Evolutionary conservation across 2,113 vertebrate species (phyloP), one percentile per base, ranked within the genome.

Genomic region (Rhombomys opimus): DNA sequence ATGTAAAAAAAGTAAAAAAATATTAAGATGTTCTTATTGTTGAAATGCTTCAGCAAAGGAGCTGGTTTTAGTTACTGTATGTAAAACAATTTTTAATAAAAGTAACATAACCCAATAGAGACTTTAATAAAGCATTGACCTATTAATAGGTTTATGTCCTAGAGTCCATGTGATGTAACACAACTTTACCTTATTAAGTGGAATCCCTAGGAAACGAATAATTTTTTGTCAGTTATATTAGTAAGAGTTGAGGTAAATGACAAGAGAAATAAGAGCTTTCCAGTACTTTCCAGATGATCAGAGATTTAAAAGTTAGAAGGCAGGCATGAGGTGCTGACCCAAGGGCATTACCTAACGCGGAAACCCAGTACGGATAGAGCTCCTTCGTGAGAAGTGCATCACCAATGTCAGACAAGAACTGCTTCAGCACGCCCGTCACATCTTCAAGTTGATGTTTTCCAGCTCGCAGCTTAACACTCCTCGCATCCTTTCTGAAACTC

Each of bases 281-380:
- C 18, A 32, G 5, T 50, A 72, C 22, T 54, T 63, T 84, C 76
- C 25, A 77, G 7, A 67, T 89, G 22, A 96, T 25, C 3, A 68
- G 80, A 89, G 57, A 63, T 35, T 3, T 27, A 54, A 61, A 54
- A 72, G 13, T 32, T 15, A 70, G 23, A 94, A 81, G 52, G 8
- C 13, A 91, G 70, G 35, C 17, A 32, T 7, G 6, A 54, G 13
- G 7, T 23, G 4, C 52, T 14, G 0, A 38, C 2, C 15, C 6
- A 1, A 2, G 67, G 15, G 41, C 1, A 61, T 98, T 98, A 99
- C 99, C 99, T 98, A 99, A 98, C 14, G 99, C 99, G 30, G 99
- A 99, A 96, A 99, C 99, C 99, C 99, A 99, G 94, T 99, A 99
- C 0, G 99, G 99, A 97, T 99, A 99, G 57, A 99, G 99, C 98